A percentile compares a stretch with the other conserved stretches of the same genome.
Conservation (phyloP, 2,113 vertebrate genomes). For the Eulemur macaco region DNA sequence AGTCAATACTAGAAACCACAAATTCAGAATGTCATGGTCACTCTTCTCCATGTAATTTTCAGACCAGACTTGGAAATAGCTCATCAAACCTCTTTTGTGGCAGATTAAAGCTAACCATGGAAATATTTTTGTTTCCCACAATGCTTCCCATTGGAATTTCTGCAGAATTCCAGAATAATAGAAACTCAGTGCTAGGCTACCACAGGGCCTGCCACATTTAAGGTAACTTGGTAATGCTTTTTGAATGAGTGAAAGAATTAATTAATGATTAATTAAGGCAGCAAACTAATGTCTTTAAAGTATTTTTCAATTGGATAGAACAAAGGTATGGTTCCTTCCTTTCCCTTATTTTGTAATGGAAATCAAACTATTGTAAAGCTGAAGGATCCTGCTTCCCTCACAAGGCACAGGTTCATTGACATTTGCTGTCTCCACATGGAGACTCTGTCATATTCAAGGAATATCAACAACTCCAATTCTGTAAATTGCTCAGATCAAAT, state of each 20-base stretch:
- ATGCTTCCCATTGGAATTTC: background rate
- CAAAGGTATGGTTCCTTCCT: background rate
- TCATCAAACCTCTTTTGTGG: background rate
- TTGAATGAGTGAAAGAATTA: background rate
- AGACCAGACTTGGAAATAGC: constrained; percentile 32
- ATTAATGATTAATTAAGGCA: background rate
- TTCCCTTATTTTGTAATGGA: constrained; percentile 36
- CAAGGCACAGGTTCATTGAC: background rate
- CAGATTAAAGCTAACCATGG: constrained; percentile 30
- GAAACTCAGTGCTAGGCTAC: background rate
- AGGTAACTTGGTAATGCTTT: background rate
- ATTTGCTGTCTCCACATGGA: background rate
- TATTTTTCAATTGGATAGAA: background rate
- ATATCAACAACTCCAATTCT: background rate
- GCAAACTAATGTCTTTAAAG: background rate
- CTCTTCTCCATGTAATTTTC: background rate
- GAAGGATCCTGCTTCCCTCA: constrained; percentile 57
- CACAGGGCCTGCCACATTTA: background rate
- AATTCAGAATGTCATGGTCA: background rate
- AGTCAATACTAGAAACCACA: background rate
- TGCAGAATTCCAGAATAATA: background rate
- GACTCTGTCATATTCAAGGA: background rate
- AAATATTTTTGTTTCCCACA: constrained; percentile 46
- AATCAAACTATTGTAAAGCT: constrained; percentile 37
- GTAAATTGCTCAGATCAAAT: background rate